phyloP scores from a whole-genome alignment of 2,797 vertebrate genomes.

The Melanotaenia parkinsoni region DNA sequence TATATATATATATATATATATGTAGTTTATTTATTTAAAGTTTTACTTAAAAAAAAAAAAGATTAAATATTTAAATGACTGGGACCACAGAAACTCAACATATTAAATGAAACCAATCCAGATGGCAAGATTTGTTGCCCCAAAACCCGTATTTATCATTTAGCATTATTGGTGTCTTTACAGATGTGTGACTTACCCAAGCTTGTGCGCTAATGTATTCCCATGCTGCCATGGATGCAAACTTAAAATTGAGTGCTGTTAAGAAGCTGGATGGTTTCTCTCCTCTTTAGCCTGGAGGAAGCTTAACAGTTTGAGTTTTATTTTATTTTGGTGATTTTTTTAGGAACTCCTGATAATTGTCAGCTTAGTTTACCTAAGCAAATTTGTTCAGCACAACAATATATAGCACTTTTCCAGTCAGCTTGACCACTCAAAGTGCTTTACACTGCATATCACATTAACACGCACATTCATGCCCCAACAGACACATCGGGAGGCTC shows the following conservation, averaged over 20 bases:
- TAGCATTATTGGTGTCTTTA: background rate
- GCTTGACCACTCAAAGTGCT: too few species aligned
- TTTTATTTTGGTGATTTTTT: background rate
- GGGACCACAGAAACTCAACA: background rate
- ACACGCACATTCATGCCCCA: too few species aligned
- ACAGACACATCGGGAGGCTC: too few species aligned
- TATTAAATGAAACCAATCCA: background rate
- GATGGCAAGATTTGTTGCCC: background rate
- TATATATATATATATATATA: too few species aligned
- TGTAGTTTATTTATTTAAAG: too few species aligned
- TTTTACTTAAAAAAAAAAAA: too few species aligned
- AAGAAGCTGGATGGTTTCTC: background rate
- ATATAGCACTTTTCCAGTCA: too few species aligned
- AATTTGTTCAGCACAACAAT: too few species aligned
- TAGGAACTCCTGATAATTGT: too few species aligned
- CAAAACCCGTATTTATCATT: background rate
- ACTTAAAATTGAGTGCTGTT: too few species aligned
- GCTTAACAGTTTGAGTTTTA: background rate
- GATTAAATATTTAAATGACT: background rate
- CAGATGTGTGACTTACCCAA: background rate
- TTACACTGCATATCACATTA: too few species aligned
- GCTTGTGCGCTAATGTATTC: background rate
- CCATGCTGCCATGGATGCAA: background rate
- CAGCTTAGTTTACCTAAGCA: too few species aligned
- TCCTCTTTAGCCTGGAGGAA: background rate